Conservation (phyloP, 2,888 invertebrate genomes). For the Ophion ellenae region DNA sequence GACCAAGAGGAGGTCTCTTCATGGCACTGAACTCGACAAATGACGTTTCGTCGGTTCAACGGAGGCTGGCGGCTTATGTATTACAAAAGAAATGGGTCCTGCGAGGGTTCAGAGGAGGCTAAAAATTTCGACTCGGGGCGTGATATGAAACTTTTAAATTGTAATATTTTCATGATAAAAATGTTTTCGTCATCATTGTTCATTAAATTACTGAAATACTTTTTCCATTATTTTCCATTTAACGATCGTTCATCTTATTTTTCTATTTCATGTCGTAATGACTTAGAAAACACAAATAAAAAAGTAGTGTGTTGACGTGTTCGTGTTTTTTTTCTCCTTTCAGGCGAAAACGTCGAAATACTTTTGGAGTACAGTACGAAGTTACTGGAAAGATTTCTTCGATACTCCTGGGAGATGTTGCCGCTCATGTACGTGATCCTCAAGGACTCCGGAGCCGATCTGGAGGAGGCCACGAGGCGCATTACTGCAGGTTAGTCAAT, state of each 20-base stretch:
- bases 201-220: too few species aligned
- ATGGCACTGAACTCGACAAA: too few species aligned
- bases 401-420: slow-evolving; percentile 92
- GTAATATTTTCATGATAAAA: too few species aligned
- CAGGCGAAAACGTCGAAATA: slow-evolving; percentile 85
- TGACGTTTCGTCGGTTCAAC: too few species aligned
- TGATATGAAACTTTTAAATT: too few species aligned
- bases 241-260: background rate
- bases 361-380: slow-evolving; percentile 90
- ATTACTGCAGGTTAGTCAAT: slow-evolving; percentile 89
- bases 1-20: too few species aligned
- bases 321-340: slow-evolving; percentile 69
- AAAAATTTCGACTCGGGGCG: too few species aligned
- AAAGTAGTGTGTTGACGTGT: background rate
- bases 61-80: too few species aligned
- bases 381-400: slow-evolving; percentile 85
- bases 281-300: background rate
- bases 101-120: too few species aligned
- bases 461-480: slow-evolving; percentile 90
- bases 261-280: background rate
- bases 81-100: too few species aligned
- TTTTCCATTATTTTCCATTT: too few species aligned
- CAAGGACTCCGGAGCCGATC: slow-evolving; percentile 90
- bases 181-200: too few species aligned
- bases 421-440: slow-evolving; percentile 92